These are phyloP conservation scores for Cladopsammia gracilis DNA, from an alignment of 64 coral and sea anemone genomes.

Conservation along the genomic window DNA sequence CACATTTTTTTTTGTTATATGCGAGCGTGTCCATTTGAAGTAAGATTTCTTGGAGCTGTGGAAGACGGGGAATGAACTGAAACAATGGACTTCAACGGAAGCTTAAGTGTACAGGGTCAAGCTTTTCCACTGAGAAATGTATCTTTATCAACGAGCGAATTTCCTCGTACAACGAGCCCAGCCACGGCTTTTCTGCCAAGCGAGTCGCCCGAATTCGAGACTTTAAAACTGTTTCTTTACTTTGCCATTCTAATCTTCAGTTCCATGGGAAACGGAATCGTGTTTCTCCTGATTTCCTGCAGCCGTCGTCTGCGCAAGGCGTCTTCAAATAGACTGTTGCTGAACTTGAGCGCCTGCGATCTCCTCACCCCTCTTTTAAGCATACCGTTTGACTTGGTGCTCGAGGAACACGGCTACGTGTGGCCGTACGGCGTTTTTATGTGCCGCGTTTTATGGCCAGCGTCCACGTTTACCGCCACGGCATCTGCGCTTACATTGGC, in stretches of 20 bases:
- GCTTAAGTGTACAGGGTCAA: too few species aligned
- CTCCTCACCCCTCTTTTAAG: conserved; percentile 76
- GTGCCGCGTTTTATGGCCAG: conserved; percentile 74
- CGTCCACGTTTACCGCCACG: conserved; percentile 65
- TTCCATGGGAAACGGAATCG: conserved; percentile 81
- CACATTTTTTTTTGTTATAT: too few species aligned
- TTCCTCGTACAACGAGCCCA: background rate
- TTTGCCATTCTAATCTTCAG: conserved; percentile 75
- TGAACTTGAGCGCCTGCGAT: conserved; percentile 79
- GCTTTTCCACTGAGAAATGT: background rate
- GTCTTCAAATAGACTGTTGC: conserved; percentile 75
- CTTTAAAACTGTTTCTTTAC: conserved; percentile 80
- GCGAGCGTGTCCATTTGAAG: too few species aligned
- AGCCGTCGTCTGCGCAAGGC: conserved; percentile 54
- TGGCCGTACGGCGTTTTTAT: conserved; percentile 74
- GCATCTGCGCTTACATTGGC: conserved; percentile 81
- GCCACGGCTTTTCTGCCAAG: background rate
- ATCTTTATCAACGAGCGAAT: background rate
- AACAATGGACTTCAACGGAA: too few species aligned
- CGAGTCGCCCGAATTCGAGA: conserved; percentile 75
- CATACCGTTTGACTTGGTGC: conserved; percentile 84
- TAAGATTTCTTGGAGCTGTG: too few species aligned
- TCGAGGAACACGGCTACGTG: conserved; percentile 74
- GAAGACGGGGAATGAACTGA: too few species aligned
- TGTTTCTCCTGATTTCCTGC: conserved; percentile 78